Base-by-base conservation (phyloP, 1,140 invertebrate species). In the Platorchestia sp. region DNA sequence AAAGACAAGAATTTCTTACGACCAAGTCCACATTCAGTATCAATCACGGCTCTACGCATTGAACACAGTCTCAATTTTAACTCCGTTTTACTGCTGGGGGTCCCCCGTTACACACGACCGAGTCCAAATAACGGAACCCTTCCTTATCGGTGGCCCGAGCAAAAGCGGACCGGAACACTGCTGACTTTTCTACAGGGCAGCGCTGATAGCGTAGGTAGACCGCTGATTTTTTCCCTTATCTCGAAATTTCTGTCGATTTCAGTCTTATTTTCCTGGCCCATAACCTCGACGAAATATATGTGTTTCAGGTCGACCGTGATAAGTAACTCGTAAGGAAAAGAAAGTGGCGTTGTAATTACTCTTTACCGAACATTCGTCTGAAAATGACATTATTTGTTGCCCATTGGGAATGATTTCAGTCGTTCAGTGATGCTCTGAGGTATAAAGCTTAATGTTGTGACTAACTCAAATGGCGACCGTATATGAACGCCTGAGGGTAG, bases 91-190 rank as follows among this genome's bases (percentile, higher is more conserved):
- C 3, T 45, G 41, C 19, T 6, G 0, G 22, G 7, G 45, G 91
- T n/a, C 43, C 6, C 0, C 6, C 91, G 91, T 93, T 93, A 93
- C 91, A 93, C 91, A 93, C 45, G 43, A 44, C 45, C 91, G 45
- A 40, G 44, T 47, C 43, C 45, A 45, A 93, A 93, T 93, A 93
- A 93, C 41, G 91, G 45, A 47, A 47, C 19, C 43, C 41, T n/a
- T 93, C 45, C 91, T 93, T 93, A 93, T 93, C 91, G 43, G 91
- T 44, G 1, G 22, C 91, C 7, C 91, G 91, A 47, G 91, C 91
- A 93, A 93, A 93, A 41, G 87, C 10, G 41, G 3, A 1, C 43
- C 87, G 41, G 87, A 89, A 89, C 87, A 42, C 87, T 89, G 87
- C 87, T 42, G 43, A 43, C 87, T 89, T 44, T 89, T 89, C 43